Evolutionary conservation across 2,797 vertebrate genomes (phyloP).

Genomic region (Harpagifer antarcticus): DNA sequence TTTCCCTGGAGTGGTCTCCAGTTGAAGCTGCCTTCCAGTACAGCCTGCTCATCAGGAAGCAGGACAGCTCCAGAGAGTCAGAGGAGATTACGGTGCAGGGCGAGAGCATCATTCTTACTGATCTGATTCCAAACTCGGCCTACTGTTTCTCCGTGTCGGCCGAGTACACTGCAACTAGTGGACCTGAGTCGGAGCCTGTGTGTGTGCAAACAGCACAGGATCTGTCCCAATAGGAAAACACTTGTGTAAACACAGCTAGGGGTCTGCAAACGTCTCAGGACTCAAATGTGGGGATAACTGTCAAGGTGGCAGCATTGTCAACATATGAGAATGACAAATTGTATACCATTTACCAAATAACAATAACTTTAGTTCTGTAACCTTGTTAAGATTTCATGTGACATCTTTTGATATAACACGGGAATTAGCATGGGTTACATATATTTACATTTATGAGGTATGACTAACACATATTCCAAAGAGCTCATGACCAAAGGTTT

Average conservation of each 20-base stretch:
- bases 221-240: neutral
- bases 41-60: constrained; percentile 62
- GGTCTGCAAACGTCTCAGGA: neutral
- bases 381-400: no score
- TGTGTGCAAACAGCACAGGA: constrained; percentile 58
- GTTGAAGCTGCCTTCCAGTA: constrained; percentile 57
- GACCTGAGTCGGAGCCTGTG: constrained; percentile 63
- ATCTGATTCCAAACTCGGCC: constrained; percentile 52
- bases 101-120: constrained; percentile 45
- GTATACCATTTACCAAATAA: neutral
- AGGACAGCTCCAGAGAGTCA: constrained; percentile 8
- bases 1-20: constrained; percentile 68
- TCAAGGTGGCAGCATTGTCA: neutral
- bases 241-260: neutral
- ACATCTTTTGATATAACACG: neutral
- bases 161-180: neutral
- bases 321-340: neutral
- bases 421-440: neutral
- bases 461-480: neutral
- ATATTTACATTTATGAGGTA: neutral
- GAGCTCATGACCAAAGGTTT: neutral
- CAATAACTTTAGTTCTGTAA: constrained; percentile 1
- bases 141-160: constrained; percentile 73
- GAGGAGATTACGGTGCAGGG: constrained; percentile 54
- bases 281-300: constrained; percentile 27